These are phyloP conservation scores for Phengaris arion DNA, from an alignment of 2,888 invertebrate species.

Conservation along the genomic window DNA sequence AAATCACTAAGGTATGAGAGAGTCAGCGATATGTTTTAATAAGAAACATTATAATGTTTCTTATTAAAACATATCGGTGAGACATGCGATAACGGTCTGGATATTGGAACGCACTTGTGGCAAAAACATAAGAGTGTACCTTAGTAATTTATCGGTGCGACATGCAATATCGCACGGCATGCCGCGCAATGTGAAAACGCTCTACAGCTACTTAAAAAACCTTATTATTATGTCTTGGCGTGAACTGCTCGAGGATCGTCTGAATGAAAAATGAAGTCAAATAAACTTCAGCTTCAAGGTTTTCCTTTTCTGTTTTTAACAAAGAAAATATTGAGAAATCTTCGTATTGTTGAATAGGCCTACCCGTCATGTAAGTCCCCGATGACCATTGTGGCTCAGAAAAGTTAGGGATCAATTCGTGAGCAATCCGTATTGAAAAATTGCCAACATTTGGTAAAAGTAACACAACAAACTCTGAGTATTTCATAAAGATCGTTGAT, in stretches of 20 bases:
- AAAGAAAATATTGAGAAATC: not conserved
- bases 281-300: not conserved
- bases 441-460: not conserved
- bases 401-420: not conserved
- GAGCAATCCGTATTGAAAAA: not conserved
- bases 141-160: too few species aligned
- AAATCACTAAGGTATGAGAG: too few species aligned
- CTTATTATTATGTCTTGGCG: not conserved
- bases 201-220: not conserved
- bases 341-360: slow-evolving; percentile 6
- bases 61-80: too few species aligned
- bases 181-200: too few species aligned
- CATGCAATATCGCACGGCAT: too few species aligned
- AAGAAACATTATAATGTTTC: too few species aligned
- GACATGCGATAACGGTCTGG: too few species aligned
- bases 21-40: too few species aligned
- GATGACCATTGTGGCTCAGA: not conserved
- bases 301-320: not conserved
- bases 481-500: not conserved
- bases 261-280: not conserved
- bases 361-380: not conserved
- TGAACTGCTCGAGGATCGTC: too few species aligned
- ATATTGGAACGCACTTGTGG: too few species aligned
- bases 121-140: too few species aligned
- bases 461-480: not conserved